Percentiles rank a stretch among this genome's conserved stretches.
Evolutionary conservation across 2,113 vertebrate genomes (phyloP).

Genomic region (Thermophis baileyi): DNA sequence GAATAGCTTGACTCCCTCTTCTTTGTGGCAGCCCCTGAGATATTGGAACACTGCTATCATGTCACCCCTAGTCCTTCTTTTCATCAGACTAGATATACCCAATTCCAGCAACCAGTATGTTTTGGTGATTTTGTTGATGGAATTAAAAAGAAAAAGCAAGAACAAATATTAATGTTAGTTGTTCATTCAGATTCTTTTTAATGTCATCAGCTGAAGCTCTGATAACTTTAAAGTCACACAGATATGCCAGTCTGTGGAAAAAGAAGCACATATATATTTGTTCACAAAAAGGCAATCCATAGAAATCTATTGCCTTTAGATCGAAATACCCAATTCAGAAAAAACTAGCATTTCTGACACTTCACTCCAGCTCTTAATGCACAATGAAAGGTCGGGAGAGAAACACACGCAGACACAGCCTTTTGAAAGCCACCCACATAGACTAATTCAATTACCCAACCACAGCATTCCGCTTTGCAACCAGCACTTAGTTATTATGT

Average conservation of each 20-base stretch:
- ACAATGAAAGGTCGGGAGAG: background rate
- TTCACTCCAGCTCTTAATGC: background rate
- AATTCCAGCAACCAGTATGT: background rate
- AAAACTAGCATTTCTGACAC: background rate
- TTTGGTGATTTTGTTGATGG: background rate
- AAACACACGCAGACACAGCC: background rate
- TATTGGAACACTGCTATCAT: background rate
- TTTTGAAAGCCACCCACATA: background rate
- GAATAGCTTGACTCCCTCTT: background rate
- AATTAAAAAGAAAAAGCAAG: background rate
- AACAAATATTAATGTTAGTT: background rate
- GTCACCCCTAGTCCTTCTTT: background rate
- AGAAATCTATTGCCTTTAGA: background rate
- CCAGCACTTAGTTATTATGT: background rate
- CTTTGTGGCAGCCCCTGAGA: background rate
- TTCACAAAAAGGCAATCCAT: background rate
- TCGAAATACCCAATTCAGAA: background rate
- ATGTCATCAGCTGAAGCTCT: background rate
- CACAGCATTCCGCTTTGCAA: background rate
- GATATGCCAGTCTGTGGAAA: background rate
- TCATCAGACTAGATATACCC: background rate
- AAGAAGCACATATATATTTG: background rate
- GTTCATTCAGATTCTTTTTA: background rate
- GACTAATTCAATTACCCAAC: fast-evolving
- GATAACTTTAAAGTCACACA: background rate